A percentile compares a stretch with the other conserved stretches of the same genome.
Conservation (phyloP, 2,888 invertebrate genomes). For the Lasioglossum figueresi region DNA sequence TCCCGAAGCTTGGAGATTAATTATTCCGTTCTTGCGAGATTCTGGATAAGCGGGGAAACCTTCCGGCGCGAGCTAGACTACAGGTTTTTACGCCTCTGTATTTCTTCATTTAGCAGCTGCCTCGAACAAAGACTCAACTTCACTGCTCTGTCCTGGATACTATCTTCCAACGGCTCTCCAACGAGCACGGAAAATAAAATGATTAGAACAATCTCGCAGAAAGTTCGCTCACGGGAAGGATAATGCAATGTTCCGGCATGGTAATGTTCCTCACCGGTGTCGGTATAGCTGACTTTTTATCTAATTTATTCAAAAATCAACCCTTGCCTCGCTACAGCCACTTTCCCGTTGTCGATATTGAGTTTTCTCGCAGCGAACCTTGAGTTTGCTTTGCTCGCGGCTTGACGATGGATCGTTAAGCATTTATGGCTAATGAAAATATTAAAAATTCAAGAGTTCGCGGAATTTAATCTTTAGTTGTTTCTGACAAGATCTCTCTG, state of each 20-base stretch:
- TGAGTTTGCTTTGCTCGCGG: not conserved
- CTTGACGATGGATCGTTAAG: not conserved
- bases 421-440: not conserved
- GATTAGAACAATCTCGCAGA: not conserved
- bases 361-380: not conserved
- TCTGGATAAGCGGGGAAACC: not conserved
- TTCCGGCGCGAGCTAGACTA: not conserved
- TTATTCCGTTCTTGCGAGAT: constrained; percentile 8
- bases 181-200: not conserved
- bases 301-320: not conserved
- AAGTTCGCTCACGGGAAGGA: not conserved
- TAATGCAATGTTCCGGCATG: not conserved
- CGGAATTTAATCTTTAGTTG: not conserved
- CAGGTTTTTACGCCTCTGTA: not conserved
- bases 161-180: not conserved
- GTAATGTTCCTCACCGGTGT: not conserved
- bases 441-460: not conserved
- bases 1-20: constrained; percentile 11
- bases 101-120: not conserved
- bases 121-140: not conserved
- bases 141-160: not conserved
- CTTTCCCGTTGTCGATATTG: not conserved
- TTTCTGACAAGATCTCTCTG: not conserved
- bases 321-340: not conserved
- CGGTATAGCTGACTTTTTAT: not conserved